Evolutionary conservation across 2,888 invertebrate species (phyloP), one percentile per base, ranked within the genome.

Genomic region (Polyploca ridens): DNA sequence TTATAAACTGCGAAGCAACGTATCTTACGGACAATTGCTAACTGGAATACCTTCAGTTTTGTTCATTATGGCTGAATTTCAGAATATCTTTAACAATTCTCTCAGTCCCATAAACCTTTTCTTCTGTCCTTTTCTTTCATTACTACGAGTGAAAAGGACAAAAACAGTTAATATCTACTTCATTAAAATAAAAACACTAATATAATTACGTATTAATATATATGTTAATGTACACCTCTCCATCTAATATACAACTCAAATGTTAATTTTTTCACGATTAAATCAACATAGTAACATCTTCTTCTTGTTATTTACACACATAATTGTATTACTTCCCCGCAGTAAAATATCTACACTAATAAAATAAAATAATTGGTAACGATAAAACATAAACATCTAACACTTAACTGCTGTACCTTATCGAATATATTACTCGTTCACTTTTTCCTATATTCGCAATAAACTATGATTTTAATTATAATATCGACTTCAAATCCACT

Each of bases 31-130:
- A 61, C 41, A 41, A 13, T 41, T 11, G 10, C 41, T 19, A 19
- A 61, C 41, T 13, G 13, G 41, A 61, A 27, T 61, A 61, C 61
- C 61, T 61, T 61, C 6, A 61, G 13, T 41, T 19, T 19, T 16
- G 35, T 33, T 61, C 61, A 61, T 61, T 41, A 41, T 61, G 44
- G 41, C 61, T 14, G 54, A 54, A 54, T 54, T 61, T 61, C 61
- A 61, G 61, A 61, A 61, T 61, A 61, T 61, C 61, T 61, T 61
- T 61, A 61, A 61, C 16, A 61, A 61, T 41, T 61, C 61, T 44
- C 61, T 61, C 61, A 61, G 41, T 61, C 61, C 61, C 61, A 61
- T 61, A 41, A 61, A 41, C 61, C 61, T 38, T 61, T 27, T 61
- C 61, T 61, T 61, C 38, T 60, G 60, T 44, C 61, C 61, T 41